These are phyloP conservation scores for Schizopygopsis malacanthus DNA, from an alignment of 2,797 vertebrate genomes.

Conservation along the genomic window DNA sequence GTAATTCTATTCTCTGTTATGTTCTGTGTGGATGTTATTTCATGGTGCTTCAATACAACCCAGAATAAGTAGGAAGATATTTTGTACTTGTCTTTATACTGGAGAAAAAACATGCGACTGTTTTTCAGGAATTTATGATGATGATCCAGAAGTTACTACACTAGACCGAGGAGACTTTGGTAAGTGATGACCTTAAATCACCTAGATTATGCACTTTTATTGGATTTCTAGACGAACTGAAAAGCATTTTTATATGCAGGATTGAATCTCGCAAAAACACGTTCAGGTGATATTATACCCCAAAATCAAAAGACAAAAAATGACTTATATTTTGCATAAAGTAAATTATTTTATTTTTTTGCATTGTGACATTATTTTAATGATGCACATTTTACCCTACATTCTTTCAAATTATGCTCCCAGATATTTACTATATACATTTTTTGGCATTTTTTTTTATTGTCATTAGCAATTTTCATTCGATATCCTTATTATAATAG, in stretches of 20 bases:
- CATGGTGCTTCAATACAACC: neutral
- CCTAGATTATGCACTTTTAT: neutral
- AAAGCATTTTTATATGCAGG: neutral
- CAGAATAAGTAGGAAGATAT: neutral
- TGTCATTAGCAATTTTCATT: neutral
- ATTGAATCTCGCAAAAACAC: neutral
- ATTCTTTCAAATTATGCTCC: neutral
- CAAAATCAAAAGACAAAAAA: neutral
- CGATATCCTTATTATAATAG: neutral
- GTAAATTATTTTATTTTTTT: neutral
- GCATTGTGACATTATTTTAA: neutral
- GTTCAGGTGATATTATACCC: neutral
- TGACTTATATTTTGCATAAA: rapidly evolving
- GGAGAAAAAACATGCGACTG: neutral
- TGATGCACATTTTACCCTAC: neutral
- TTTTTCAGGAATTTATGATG: slow-evolving; percentile 93
- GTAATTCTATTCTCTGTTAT: slow-evolving; percentile 66
- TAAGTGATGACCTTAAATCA: slow-evolving; percentile 71
- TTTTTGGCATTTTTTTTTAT: too few species aligned
- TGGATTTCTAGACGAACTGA: neutral
- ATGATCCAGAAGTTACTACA: slow-evolving; percentile 95
- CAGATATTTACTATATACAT: neutral
- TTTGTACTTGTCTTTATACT: neutral
- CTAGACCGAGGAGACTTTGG: slow-evolving; percentile 96
- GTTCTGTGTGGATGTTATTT: neutral